phyloP scores from a whole-genome alignment of 2,888 invertebrate species.

The Stomorhina lunata region DNA sequence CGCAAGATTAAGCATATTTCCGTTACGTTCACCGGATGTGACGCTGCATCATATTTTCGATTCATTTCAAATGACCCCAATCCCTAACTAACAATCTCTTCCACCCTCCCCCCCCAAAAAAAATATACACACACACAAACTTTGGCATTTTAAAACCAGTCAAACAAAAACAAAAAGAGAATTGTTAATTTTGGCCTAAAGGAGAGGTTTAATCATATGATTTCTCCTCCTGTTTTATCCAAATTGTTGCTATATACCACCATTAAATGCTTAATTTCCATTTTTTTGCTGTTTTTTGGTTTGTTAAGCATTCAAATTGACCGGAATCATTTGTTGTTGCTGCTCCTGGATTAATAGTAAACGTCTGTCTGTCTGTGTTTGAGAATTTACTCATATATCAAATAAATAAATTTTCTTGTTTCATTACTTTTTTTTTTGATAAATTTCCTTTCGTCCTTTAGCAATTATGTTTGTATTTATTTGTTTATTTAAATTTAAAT shows the following conservation, averaged over 20 bases:
- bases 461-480: constrained; percentile 62
- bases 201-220: constrained; percentile 14
- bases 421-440: neutral
- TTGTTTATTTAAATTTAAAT: too few species aligned
- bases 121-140: neutral
- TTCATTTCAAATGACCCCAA: constrained; percentile 12
- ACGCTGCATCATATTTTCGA: constrained; percentile 64
- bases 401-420: neutral
- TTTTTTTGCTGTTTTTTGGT: constrained; percentile 36
- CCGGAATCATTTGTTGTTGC: constrained; percentile 71
- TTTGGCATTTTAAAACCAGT: neutral
- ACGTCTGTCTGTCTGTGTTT: neutral
- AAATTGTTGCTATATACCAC: neutral
- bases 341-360: constrained; percentile 25
- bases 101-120: too few species aligned
- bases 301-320: constrained; percentile 71
- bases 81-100: too few species aligned
- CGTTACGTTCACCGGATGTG: constrained; percentile 67
- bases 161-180: constrained; percentile 35
- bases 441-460: constrained; percentile 29
- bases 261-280: neutral
- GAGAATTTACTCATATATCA: neutral
- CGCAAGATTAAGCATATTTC: constrained; percentile 72
- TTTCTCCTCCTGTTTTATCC: neutral
- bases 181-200: constrained; percentile 64